These are phyloP conservation scores for Fabriciana adippe DNA, from an alignment of 2,888 invertebrate genomes.

Conservation along the genomic window DNA sequence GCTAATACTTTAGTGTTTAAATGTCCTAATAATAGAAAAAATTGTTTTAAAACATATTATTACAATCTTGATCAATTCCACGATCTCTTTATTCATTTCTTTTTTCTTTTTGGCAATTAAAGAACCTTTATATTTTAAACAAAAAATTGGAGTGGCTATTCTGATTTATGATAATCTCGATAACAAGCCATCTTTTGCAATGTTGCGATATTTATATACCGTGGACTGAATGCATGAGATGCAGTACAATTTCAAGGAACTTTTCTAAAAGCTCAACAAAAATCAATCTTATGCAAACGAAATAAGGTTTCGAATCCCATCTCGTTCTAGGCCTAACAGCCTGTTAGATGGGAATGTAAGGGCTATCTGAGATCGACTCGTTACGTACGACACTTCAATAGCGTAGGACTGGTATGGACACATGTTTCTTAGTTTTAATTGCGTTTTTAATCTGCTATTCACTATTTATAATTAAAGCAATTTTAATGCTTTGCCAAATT, in stretches of 20 bases:
- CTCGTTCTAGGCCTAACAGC: conserved; percentile 38
- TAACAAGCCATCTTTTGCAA: conserved; percentile 31
- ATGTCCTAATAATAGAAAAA: background rate
- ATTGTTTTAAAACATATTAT: background rate
- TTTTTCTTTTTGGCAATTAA: conserved; percentile 4
- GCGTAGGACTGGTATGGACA: conserved; percentile 37
- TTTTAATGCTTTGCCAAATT: background rate
- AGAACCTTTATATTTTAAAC: background rate
- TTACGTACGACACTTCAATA: conserved; percentile 69
- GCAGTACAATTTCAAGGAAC: conserved; percentile 22
- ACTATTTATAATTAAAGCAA: background rate
- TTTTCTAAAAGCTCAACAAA: conserved; percentile 9
- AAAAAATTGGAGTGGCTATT: conserved; percentile 16
- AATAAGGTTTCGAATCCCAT: conserved; percentile 17
- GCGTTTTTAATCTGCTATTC: conserved; percentile 31
- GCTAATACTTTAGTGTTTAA: too few relatives aligned
- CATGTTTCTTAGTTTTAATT: conserved; percentile 29
- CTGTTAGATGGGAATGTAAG: conserved; percentile 42
- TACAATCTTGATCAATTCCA: background rate
- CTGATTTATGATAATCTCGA: conserved; percentile 30
- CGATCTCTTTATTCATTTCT: too few relatives aligned
- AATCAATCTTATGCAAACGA: conserved; percentile 7
- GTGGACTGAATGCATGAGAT: conserved; percentile 24
- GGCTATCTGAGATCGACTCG: conserved; percentile 64
- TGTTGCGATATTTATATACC: conserved; percentile 30